Evolutionary conservation across 2,888 invertebrate genomes (phyloP).

Genomic region (Amphipyra berbera): DNA sequence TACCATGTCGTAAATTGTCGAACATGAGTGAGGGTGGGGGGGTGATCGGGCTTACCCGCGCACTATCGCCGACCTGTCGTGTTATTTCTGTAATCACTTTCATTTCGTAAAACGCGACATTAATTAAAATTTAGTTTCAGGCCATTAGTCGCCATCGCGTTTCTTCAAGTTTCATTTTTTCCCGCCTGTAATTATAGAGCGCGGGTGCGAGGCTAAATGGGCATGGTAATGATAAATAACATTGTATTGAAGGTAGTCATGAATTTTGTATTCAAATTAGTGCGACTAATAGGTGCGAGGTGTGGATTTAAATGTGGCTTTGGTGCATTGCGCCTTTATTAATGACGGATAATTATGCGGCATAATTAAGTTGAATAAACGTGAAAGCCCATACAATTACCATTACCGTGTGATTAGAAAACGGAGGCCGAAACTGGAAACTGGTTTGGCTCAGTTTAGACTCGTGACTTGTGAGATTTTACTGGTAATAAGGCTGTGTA

Average conservation of each 20-base stretch:
- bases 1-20: slow-evolving; percentile 86
- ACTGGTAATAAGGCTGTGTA: slow-evolving; percentile 90
- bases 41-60: slow-evolving; percentile 67
- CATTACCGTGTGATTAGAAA: slow-evolving; percentile 83
- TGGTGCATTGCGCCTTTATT: slow-evolving; percentile 78
- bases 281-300: slow-evolving; percentile 81
- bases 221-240: slow-evolving; percentile 88
- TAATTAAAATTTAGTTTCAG: slow-evolving; percentile 91
- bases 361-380: slow-evolving; percentile 51
- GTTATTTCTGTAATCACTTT: slow-evolving; percentile 89
- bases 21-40: slow-evolving; percentile 78
- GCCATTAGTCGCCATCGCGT: slow-evolving; percentile 88
- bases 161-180: slow-evolving; percentile 88
- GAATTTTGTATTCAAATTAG: slow-evolving; percentile 90
- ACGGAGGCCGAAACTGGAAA: slow-evolving; percentile 76
- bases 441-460: slow-evolving; percentile 80
- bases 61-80: slow-evolving; percentile 82
- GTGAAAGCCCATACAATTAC: slow-evolving; percentile 58
- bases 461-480: slow-evolving; percentile 90
- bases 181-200: slow-evolving; percentile 85
- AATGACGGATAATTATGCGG: slow-evolving; percentile 71
- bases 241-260: slow-evolving; percentile 85
- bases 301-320: slow-evolving; percentile 80
- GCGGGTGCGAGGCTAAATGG: slow-evolving; percentile 87
- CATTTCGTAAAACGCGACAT: slow-evolving; percentile 89